Base-by-base conservation (phyloP, 1,140 invertebrate species). In the Musca domestica region DNA sequence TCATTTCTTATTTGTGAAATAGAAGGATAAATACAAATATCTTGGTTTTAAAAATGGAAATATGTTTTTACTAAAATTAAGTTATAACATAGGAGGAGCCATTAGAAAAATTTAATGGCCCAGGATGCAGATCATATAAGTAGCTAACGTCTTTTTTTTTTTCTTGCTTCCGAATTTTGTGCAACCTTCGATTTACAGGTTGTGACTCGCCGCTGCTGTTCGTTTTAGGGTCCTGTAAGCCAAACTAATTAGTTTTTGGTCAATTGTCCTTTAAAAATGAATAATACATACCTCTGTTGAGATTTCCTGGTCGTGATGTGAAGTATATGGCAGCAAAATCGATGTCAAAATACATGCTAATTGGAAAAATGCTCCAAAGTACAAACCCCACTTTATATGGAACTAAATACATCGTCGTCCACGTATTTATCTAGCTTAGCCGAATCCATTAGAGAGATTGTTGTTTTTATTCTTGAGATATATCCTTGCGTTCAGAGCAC, bases 81-180 rank as follows among this genome's bases (percentile, higher is more conserved):
- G n/a, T n/a, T n/a, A n/a, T n/a, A n/a, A n/a, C n/a, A n/a, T n/a
- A n/a, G n/a, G n/a, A n/a, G n/a, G n/a, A n/a, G n/a, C n/a, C n/a
- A n/a, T n/a, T n/a, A n/a, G n/a, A n/a, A n/a, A n/a, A n/a, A n/a
- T n/a, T n/a, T n/a, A n/a, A n/a, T n/a, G n/a, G n/a, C n/a, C n/a
- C n/a, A n/a, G n/a, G n/a, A n/a, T n/a, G n/a, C n/a, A n/a, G n/a
- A n/a, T n/a, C n/a, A n/a, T n/a, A n/a, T 30, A 30, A 30, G 27
- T 9, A 41, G 34, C 10, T 77, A 80, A 64, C 77, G 77, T 9
- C 77, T 72, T 52, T 80, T 80, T 80, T 80, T 65, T 80, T 80
- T 61, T 80, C 78, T 51, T 76, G 70, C 49, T 80, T 80, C 3
- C 78, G 74, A 27, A 80, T 70, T 69, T 80, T 80, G 52, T 80